Evolutionary conservation across 2,888 invertebrate genomes (phyloP).

Genomic region (Panzeria rudis): DNA sequence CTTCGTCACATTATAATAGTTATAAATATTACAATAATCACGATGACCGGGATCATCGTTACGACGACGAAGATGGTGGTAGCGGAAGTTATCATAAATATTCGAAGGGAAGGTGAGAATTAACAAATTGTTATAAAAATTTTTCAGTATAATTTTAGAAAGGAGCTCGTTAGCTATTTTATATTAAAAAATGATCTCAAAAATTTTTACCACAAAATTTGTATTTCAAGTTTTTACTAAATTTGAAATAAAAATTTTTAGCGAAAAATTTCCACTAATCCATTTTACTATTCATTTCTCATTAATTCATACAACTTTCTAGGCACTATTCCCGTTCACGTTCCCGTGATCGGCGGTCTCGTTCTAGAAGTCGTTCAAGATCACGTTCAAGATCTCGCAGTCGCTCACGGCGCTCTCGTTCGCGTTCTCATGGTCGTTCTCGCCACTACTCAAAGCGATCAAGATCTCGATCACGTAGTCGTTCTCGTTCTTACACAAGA

Average conservation of each 20-base stretch:
- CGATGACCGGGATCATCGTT: slow-evolving; percentile 84
- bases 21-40: slow-evolving; percentile 86
- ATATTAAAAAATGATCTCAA: no score
- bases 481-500: slow-evolving; percentile 71
- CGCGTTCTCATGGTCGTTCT: slow-evolving; percentile 79
- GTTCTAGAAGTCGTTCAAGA: slow-evolving; percentile 71
- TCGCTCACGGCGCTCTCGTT: slow-evolving; percentile 74
- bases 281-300: no score
- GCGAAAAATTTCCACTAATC: no score
- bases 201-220: no score
- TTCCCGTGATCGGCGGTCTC: slow-evolving; percentile 73
- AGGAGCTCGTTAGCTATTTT: no score
- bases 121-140: neutral
- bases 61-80: slow-evolving; percentile 85
- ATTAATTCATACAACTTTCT: neutral
- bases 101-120: slow-evolving; percentile 76
- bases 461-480: slow-evolving; percentile 72
- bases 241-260: no score
- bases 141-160: neutral
- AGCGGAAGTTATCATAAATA: slow-evolving; percentile 83
- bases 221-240: no score
- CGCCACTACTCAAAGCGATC: slow-evolving; percentile 75
- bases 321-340: slow-evolving; percentile 73
- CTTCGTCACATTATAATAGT: slow-evolving; percentile 78
- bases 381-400: slow-evolving; percentile 74